Base-by-base conservation (phyloP, 2,113 vertebrate genomes). In the Nycticryphes semicollaris region DNA sequence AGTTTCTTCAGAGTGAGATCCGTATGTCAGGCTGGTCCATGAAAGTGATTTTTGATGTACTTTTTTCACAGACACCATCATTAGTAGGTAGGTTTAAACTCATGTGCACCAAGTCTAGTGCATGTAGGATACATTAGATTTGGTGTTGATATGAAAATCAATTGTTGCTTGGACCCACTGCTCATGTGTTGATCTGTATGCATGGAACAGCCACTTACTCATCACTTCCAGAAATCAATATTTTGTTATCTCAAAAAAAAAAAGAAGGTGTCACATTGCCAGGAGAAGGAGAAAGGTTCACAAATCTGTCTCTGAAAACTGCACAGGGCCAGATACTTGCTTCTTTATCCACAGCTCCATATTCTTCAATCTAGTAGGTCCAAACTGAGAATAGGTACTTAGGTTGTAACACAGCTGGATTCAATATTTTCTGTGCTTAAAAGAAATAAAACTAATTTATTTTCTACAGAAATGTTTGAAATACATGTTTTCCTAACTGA, bases 221-320 rank as follows among this genome's bases (percentile, higher is more conserved):
- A 85, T 84, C 27, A 59, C 37, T 75, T 92, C 37, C 66, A 82
- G 66, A 87, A 93, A 93, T 93, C 88, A 90, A 87, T 82, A 75
- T 3, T 31, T 91, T 62, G 30, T 45, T 78, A 62, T 18, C 30
- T 53, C 28, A 53, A n/a, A 53, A n/a, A n/a, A n/a, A 19, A 33
- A 57, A 53, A 37, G 24, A 37, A 39, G 39, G 35, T 43, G 27
- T 82, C 23, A 47, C 14, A 27, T 35, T 82, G 51, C 28, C 31
- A 82, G 17, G 15, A 70, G 21, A 69, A 87, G 14, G 24, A 81
- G 21, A 86, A 62, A 84, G 4, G 7, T 62, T 93, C 3, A 1
- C 8, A 84, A 72, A 59, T 54, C 18, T 66, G 8, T 27, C 51
- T 75, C 56, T 70, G 51, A 90, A 93, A 75, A 59, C 27, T 17